Conservation (phyloP, 2,797 vertebrate genomes). For the Sciurus vulgaris region DNA sequence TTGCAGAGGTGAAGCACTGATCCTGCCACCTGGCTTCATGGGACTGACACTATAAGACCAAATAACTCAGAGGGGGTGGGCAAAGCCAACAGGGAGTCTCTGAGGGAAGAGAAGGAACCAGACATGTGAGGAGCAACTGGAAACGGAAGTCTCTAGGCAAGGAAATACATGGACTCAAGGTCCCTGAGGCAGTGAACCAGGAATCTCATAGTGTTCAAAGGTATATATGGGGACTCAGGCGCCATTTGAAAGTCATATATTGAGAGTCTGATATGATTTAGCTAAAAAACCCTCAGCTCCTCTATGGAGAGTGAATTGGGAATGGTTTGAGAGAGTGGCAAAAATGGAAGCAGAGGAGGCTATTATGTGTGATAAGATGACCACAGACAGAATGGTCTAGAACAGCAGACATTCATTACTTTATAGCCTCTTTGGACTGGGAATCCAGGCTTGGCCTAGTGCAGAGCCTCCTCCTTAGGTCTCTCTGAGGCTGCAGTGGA, state of each 20-base stretch:
- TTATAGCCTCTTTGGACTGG: neutral
- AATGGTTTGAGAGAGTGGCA: no score
- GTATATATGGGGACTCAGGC: neutral
- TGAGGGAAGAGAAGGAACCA: neutral
- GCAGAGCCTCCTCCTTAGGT: neutral
- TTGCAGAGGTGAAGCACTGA: rapidly evolving
- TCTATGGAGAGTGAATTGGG: neutral
- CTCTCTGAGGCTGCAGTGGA: neutral
- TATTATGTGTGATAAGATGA: neutral
- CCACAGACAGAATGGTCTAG: neutral
- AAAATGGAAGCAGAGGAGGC: neutral
- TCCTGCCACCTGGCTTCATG: neutral
- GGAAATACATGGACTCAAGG: rapidly evolving
- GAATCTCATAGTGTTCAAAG: rapidly evolving
- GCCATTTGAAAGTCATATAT: neutral
- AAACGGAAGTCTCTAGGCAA: neutral
- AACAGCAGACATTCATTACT: rapidly evolving
- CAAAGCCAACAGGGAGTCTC: neutral
- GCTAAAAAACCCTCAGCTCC: neutral
- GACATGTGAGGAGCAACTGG: rapidly evolving
- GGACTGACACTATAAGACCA: neutral
- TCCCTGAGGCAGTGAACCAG: neutral
- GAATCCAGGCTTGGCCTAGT: no score
- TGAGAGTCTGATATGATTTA: no score
- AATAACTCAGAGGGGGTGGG: no score